A percentile compares a stretch with the other conserved stretches of the same genome.
Conservation (phyloP, 2,888 invertebrate species). For the Oasisia sp. region DNA sequence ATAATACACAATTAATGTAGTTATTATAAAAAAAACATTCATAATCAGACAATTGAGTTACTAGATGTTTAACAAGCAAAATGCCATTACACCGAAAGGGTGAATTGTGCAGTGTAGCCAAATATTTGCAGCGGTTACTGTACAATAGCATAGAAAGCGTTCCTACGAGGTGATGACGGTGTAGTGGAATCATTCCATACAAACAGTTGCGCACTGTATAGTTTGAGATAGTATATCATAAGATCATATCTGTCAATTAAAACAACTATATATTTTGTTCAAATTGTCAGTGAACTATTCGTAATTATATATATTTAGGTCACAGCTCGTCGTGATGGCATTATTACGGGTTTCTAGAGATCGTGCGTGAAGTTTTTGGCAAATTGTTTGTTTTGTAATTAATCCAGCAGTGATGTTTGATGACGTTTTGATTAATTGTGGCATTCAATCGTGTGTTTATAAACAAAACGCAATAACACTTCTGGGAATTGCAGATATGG, state of each 20-base stretch:
- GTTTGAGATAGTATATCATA: neutral
- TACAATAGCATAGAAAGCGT: too few relatives aligned
- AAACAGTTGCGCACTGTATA: neutral
- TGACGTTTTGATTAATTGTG: neutral
- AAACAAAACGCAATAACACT: neutral
- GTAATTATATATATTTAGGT: neutral
- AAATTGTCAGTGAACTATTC: neutral
- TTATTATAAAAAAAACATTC: too few relatives aligned
- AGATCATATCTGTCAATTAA: neutral
- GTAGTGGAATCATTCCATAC: too few relatives aligned
- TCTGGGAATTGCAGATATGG: neutral
- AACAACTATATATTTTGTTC: neutral
- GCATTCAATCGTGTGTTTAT: neutral
- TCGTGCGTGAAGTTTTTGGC: neutral
- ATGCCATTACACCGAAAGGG: too few relatives aligned
- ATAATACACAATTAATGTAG: too few relatives aligned
- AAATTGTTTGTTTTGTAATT: neutral
- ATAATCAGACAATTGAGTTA: too few relatives aligned
- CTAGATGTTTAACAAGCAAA: too few relatives aligned
- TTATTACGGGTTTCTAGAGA: neutral
- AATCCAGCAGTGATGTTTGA: neutral
- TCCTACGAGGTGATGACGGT: too few relatives aligned
- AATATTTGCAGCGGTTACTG: too few relatives aligned
- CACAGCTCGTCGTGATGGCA: neutral
- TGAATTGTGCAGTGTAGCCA: too few relatives aligned